phyloP scores from a whole-genome alignment of 2,113 vertebrate genomes.

The Proteles cristata region DNA sequence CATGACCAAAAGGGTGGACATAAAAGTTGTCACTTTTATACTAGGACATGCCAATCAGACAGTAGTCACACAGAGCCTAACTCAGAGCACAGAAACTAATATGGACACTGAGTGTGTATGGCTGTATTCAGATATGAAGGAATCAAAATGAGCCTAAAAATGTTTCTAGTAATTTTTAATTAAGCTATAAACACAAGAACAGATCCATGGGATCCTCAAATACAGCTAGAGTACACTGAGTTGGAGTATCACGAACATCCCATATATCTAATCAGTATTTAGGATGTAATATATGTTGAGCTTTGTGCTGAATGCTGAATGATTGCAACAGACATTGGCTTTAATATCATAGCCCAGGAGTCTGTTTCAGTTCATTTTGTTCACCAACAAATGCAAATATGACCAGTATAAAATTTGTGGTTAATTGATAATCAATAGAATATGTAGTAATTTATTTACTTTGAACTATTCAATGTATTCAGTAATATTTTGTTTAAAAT shows the following conservation, averaged over 20 bases:
- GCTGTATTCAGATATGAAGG: neutral
- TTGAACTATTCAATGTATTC: slow-evolving; percentile 8
- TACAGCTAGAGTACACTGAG: neutral
- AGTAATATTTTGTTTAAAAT: neutral
- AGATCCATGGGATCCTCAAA: neutral
- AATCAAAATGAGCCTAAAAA: neutral
- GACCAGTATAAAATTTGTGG: neutral
- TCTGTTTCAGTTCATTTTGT: neutral
- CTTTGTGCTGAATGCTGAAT: neutral
- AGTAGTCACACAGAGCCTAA: neutral
- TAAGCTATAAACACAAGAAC: neutral
- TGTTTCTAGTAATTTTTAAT: neutral
- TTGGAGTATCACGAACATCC: neutral
- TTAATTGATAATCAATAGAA: neutral
- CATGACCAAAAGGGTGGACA: neutral
- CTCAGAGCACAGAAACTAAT: neutral
- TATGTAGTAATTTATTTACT: neutral
- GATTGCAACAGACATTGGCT: neutral
- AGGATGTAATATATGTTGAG: neutral
- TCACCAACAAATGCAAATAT: neutral
- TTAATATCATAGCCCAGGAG: neutral
- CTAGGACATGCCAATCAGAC: neutral
- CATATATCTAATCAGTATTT: neutral
- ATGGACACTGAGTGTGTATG: neutral
- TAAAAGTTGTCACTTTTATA: neutral